A percentile compares a stretch with the other conserved stretches of the same genome.
Evolutionary conservation across 2,797 vertebrate genomes (phyloP).

Genomic region (Adelosebastes latens): DNA sequence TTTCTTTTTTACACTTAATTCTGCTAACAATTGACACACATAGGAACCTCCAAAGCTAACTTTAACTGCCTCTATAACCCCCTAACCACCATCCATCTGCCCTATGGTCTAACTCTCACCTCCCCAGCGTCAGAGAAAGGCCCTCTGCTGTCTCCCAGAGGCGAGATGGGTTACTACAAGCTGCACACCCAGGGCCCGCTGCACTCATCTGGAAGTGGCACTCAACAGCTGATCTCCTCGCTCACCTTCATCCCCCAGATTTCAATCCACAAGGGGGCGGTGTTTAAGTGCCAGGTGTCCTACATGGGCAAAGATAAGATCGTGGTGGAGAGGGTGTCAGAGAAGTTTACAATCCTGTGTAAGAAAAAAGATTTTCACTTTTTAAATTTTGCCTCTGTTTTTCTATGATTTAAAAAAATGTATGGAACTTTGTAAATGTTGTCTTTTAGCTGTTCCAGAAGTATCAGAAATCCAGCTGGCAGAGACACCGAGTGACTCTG

Average conservation of each 20-base stretch:
- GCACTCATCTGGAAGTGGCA: conserved; percentile 54
- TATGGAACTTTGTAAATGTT: not conserved
- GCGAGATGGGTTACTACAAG: conserved; percentile 80
- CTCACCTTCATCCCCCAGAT: conserved; percentile 84
- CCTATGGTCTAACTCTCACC: conserved; percentile 75
- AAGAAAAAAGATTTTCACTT: conserved; percentile 34
- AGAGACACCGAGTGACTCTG: conserved; percentile 74
- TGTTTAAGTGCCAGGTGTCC: conserved; percentile 85
- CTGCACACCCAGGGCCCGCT: conserved; percentile 77
- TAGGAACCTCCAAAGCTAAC: conserved; percentile 68
- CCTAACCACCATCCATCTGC: conserved; percentile 76
- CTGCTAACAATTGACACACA: conserved; percentile 54
- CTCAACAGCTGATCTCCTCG: conserved; percentile 80
- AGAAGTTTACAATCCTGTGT: conserved; percentile 84
- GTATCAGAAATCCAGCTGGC: conserved; percentile 84
- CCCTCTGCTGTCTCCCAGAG: conserved; percentile 73
- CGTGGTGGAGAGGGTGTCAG: conserved; percentile 80
- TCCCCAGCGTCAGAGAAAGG: conserved; percentile 78
- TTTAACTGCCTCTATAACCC: conserved; percentile 79
- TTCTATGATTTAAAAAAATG: not conserved
- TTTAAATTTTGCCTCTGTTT: not conserved
- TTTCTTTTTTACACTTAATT: conserved; percentile 52
- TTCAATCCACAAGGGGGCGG: conserved; percentile 79
- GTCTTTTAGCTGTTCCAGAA: conserved; percentile 77
- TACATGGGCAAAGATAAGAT: conserved; percentile 85